A percentile compares a stretch with the other conserved stretches of the same genome.
These are phyloP conservation scores for Diplolepis rosae DNA, from an alignment of 2,888 invertebrate species.

Conservation along the genomic window DNA sequence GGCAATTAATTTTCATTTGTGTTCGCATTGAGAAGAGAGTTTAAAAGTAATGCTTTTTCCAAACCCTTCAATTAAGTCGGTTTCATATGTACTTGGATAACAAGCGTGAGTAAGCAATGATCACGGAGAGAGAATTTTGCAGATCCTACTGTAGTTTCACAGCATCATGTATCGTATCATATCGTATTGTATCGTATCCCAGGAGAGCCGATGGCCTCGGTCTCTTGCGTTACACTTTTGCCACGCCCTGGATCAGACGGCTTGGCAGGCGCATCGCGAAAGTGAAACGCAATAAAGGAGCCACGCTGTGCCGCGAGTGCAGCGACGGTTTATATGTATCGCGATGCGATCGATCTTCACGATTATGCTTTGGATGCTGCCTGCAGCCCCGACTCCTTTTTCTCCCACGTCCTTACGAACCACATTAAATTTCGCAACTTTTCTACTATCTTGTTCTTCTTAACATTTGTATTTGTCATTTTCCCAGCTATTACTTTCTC, in stretches of 20 bases:
- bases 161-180: conserved; percentile 29
- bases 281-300: conserved; percentile 73
- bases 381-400: conserved; percentile 36
- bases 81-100: conserved; percentile 32
- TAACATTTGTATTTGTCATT: conserved; percentile 29
- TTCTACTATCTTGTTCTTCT: conserved; percentile 33
- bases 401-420: conserved; percentile 47
- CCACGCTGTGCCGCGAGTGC: conserved; percentile 55
- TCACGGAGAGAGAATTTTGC: conserved; percentile 33
- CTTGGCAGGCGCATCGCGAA: conserved; percentile 72
- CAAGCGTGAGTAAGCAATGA: conserved; percentile 37
- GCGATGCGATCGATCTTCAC: conserved; percentile 48
- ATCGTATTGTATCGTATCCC: conserved; percentile 34
- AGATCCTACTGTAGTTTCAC: conserved; percentile 35
- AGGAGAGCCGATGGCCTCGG: conserved; percentile 45
- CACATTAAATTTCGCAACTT: conserved; percentile 47
- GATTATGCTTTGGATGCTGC: conserved; percentile 43
- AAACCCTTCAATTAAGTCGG: conserved; percentile 24
- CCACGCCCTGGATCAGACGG: conserved; percentile 70
- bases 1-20: conserved; percentile 25
- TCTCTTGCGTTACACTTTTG: conserved; percentile 72
- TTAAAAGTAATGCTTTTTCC: conserved; percentile 22
- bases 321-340: conserved; percentile 45
- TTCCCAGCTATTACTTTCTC: conserved; percentile 11
- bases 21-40: conserved; percentile 24